Conservation (phyloP, 1,140 invertebrate genomes). For the Rhynchophorus ferrugineus region DNA sequence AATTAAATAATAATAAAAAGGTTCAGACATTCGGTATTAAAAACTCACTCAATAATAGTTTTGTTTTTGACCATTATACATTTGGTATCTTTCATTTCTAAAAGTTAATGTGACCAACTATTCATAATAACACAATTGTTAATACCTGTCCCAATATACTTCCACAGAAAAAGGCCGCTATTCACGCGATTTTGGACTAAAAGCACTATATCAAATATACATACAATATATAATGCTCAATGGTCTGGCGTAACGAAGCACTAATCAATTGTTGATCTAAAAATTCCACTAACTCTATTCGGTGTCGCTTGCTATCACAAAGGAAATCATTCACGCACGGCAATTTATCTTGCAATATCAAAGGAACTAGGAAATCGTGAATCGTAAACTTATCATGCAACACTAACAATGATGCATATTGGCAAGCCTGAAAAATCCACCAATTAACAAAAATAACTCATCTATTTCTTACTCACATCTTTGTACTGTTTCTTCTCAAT, state of each 20-base stretch:
- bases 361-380: conserved; percentile 59
- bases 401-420: conserved; percentile 53
- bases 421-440: conserved; percentile 47
- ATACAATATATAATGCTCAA: conserved; percentile 27
- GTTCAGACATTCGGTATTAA: too few relatives aligned
- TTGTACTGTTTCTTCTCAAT: conserved; percentile 50
- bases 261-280: conserved; percentile 52
- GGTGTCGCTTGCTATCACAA: conserved; percentile 48
- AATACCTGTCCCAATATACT: too few relatives aligned
- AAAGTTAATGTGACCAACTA: too few relatives aligned
- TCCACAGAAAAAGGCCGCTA: too few relatives aligned
- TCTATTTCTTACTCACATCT: conserved; percentile 40
- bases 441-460: background rate
- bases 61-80: too few relatives aligned
- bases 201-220: too few relatives aligned
- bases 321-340: conserved; percentile 61
- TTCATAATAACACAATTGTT: too few relatives aligned
- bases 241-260: conserved; percentile 23
- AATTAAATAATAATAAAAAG: too few relatives aligned
- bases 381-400: conserved; percentile 56
- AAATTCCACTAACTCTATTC: conserved; percentile 50
- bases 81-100: too few relatives aligned
- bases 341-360: conserved; percentile 66
- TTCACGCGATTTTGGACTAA: too few relatives aligned
- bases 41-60: too few relatives aligned